A percentile compares a stretch with the other conserved stretches of the same genome.
Evolutionary conservation across 35 echinoderm and acorn worm genomes (phyloP).

Genomic region (Lytechinus variegatus): DNA sequence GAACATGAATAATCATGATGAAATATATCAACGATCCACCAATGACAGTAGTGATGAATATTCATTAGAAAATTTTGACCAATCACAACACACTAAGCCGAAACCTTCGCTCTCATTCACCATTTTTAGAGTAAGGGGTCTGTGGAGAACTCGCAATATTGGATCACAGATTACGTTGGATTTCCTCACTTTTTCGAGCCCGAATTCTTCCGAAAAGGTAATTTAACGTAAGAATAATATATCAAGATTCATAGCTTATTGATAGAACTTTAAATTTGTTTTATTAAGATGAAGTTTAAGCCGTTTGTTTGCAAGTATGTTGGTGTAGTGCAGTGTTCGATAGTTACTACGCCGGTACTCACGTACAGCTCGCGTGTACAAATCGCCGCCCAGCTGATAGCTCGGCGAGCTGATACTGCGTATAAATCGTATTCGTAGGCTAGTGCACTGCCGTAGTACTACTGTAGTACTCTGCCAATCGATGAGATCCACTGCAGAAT

Average conservation of each 20-base stretch:
- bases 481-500: neutral
- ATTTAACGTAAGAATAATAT: neutral
- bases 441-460: neutral
- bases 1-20: slow-evolving; percentile 39
- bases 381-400: slow-evolving; percentile 12
- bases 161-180: slow-evolving; percentile 16
- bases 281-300: slow-evolving; percentile 7
- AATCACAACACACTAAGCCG: slow-evolving; percentile 13
- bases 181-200: neutral
- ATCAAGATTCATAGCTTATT: neutral
- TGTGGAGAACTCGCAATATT: neutral
- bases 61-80: slow-evolving; percentile 29
- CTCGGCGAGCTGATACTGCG: neutral
- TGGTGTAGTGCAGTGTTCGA: slow-evolving; percentile 9
- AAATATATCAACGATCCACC: neutral
- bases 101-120: slow-evolving; percentile 40
- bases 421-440: neutral
- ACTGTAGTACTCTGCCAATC: neutral
- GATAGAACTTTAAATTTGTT: neutral
- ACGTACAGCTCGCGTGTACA: neutral
- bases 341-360: neutral
- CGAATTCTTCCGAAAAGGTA: slow-evolving; percentile 9
- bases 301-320: slow-evolving; percentile 30
- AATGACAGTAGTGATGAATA: slow-evolving; percentile 9
- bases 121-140: slow-evolving; percentile 37